phyloP scores from a whole-genome alignment of 2,888 invertebrate species.

The Leptopterna dolabrata region DNA sequence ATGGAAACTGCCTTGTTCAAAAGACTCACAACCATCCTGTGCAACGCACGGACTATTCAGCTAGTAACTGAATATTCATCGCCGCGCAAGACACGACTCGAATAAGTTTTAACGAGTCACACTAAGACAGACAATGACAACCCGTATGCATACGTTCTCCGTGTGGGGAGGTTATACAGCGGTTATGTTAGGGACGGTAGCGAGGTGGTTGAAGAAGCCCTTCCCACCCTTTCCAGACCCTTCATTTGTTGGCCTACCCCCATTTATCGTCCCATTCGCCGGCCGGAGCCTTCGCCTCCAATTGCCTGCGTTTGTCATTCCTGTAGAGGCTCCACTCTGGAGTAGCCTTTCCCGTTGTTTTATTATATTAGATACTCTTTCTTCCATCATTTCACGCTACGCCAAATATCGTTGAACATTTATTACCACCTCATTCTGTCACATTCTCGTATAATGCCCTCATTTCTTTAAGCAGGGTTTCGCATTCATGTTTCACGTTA shows the following conservation, averaged over 20 bases:
- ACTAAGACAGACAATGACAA: neutral
- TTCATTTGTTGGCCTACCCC: neutral
- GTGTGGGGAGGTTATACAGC: neutral
- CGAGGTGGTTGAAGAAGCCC: neutral
- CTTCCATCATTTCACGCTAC: neutral
- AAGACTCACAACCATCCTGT: too few species aligned
- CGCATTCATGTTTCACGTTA: too few species aligned
- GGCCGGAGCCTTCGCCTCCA: neutral
- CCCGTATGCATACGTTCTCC: neutral
- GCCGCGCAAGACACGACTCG: neutral
- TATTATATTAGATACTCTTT: neutral
- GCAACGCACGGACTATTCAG: too few species aligned
- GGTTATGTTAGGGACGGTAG: neutral
- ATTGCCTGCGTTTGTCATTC: constrained; percentile 11
- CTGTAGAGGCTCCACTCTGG: neutral
- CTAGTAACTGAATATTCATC: too few species aligned
- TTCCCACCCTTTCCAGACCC: neutral
- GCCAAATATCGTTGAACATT: neutral
- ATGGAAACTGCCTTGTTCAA: too few species aligned
- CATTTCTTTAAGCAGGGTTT: too few species aligned
- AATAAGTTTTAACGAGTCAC: neutral
- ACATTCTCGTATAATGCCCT: neutral
- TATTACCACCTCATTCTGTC: neutral
- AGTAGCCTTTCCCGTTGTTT: neutral
- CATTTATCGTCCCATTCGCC: neutral